Base-by-base conservation (phyloP, 53 echinoderm and acorn worm genomes). In the Echinometra lucunter region DNA sequence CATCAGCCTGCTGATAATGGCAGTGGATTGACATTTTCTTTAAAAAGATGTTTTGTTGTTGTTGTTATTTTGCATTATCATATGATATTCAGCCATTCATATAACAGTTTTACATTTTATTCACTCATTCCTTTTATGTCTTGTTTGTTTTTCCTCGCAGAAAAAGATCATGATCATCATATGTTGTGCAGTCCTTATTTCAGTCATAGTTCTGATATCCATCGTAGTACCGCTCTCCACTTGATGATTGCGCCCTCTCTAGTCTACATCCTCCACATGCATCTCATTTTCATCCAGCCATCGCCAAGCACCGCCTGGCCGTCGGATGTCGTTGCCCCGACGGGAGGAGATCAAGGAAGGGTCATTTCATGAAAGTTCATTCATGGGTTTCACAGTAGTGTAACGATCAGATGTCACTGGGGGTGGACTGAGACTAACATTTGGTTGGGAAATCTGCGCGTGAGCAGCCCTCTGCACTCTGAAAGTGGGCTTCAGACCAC, bases 151-250 rank as follows among this genome's bases (percentile, higher is more conserved):
- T n/a, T 12, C 38, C 56, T 37, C 67, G 55, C 97, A 97, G 97
- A 97, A 97, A 96, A 97, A 96, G 96, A 97, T 97, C 83, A 94
- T 96, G 83, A 97, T 97, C 93, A 95, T 97, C 94, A 92, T 97
- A 72, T 97, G 97, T 95, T 97, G 97, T 90, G 95, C 49, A 91
- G 96, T 97, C 38, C 83, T 97, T 74, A 55, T 96, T 89, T 89
- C 91, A 49, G 89, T 97, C 15, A 94, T 97, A 58, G 93, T 94
- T 94, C 94, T 97, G 89, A 92, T 97, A 72, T 90, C 95, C 53
- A 95, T 95, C 35, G 92, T 97, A 40, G 95, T 91, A 74, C 96
- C 97, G 44, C 82, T 72, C 27, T 2, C 92, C 17, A 32, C 13
- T 72, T 72, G 92, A 92, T 92, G 74, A n/a, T 92, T 15, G 92